These are phyloP conservation scores for Xylocampa areola DNA, from an alignment of 2,888 invertebrate genomes.

Conservation along the genomic window DNA sequence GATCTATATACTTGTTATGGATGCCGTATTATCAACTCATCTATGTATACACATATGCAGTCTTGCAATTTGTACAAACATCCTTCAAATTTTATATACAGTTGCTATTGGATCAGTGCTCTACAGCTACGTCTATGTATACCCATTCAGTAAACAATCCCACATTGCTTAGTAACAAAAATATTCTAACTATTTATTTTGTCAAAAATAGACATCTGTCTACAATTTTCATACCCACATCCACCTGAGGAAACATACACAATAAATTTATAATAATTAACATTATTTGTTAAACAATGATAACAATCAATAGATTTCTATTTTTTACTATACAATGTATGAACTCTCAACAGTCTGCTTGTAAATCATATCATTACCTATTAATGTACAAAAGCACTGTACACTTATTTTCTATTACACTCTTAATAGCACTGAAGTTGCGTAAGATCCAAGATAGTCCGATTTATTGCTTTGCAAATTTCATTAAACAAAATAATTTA, in stretches of 20 bases:
- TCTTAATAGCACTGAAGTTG: constrained; percentile 52
- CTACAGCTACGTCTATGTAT: constrained; percentile 76
- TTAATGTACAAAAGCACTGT: constrained; percentile 74
- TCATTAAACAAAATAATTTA: constrained; percentile 20
- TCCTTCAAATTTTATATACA: constrained; percentile 78
- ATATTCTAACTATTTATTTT: constrained; percentile 83
- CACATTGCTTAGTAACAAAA: constrained; percentile 86
- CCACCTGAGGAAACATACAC: constrained; percentile 84
- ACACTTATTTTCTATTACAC: constrained; percentile 65
- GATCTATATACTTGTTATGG: constrained; percentile 50
- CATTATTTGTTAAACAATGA: constrained; percentile 87
- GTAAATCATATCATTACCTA: constrained; percentile 62
- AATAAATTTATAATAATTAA: constrained; percentile 88
- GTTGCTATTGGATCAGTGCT: constrained; percentile 74
- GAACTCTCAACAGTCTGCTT: constrained; percentile 83
- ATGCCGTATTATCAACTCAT: constrained; percentile 48
- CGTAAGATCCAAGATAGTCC: constrained; percentile 34
- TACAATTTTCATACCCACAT: constrained; percentile 80
- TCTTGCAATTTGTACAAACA: constrained; percentile 87
- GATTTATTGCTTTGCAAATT: constrained; percentile 26
- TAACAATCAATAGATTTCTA: constrained; percentile 86
- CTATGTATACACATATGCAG: constrained; percentile 76
- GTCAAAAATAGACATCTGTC: constrained; percentile 87
- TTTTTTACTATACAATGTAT: constrained; percentile 81
- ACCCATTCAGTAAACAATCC: constrained; percentile 84